phyloP scores from a whole-genome alignment of 2,888 invertebrate species.

The Homarus gammarus region DNA sequence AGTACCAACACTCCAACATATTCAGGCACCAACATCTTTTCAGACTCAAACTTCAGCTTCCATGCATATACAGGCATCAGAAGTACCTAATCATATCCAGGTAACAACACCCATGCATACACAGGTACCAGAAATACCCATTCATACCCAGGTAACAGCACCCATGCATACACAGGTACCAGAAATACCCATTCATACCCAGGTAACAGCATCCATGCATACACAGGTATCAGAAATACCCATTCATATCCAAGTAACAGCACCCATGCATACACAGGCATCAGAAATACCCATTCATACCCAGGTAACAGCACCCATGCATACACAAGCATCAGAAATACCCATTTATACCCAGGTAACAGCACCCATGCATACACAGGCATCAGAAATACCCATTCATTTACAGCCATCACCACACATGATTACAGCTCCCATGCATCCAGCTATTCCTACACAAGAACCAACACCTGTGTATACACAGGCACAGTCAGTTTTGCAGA shows the following conservation, averaged over 20 bases:
- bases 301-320: neutral
- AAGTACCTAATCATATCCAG: neutral
- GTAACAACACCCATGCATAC: neutral
- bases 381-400: neutral
- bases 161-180: neutral
- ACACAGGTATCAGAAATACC: neutral
- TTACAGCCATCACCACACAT: neutral
- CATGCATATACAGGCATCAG: neutral
- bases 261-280: neutral
- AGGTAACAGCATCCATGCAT: neutral
- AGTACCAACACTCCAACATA: neutral
- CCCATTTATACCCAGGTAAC: neutral
- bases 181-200: neutral
- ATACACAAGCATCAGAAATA: neutral
- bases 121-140: neutral
- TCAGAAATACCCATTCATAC: neutral
- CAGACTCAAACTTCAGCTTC: conserved; percentile 8
- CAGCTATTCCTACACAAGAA: neutral
- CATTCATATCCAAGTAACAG: neutral
- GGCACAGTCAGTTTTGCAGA: neutral
- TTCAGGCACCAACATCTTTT: conserved; percentile 1
- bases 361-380: neutral
- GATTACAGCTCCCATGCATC: neutral
- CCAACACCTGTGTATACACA: neutral
- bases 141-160: neutral